Percentiles rank a stretch among this genome's conserved stretches.
Evolutionary conservation across 1,140 invertebrate genomes (phyloP).

Genomic region (Drosophila santomea): DNA sequence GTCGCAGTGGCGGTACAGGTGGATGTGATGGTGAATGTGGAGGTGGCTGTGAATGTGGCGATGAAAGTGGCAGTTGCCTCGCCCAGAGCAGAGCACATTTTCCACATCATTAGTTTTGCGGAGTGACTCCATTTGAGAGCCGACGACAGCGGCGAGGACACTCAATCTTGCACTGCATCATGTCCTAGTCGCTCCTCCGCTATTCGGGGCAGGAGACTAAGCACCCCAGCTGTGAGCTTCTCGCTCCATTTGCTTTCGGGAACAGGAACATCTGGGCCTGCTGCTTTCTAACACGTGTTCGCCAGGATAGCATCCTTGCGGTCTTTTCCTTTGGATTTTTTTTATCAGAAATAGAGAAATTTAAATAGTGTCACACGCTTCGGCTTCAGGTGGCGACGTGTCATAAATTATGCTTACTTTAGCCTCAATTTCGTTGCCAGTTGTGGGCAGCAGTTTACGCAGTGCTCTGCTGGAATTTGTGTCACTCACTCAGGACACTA

Average conservation of each 20-base stretch:
- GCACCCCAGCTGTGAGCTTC: constrained; percentile 53
- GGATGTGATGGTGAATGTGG: neutral
- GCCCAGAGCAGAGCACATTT: constrained; percentile 66
- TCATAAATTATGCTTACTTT: constrained; percentile 81
- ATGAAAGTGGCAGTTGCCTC: constrained; percentile 3
- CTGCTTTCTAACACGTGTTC: constrained; percentile 67
- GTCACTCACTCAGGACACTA: constrained; percentile 52
- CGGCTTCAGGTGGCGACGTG: constrained; percentile 66
- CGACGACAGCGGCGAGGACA: constrained; percentile 54
- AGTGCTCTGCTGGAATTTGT: constrained; percentile 57
- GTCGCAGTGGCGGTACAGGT: constrained; percentile 15
- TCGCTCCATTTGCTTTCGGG: constrained; percentile 74
- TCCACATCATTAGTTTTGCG: constrained; percentile 83
- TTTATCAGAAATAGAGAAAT: constrained; percentile 50
- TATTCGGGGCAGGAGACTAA: constrained; percentile 14
- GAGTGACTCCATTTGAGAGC: constrained; percentile 76
- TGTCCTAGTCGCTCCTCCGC: constrained; percentile 13
- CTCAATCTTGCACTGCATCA: constrained; percentile 61
- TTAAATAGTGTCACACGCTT: constrained; percentile 68
- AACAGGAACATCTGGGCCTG: constrained; percentile 45
- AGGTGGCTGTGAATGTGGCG: neutral
- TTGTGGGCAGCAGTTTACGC: constrained; percentile 41
- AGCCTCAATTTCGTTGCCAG: constrained; percentile 69
- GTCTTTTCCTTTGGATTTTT: neutral
- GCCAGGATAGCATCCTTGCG: constrained; percentile 35